Evolutionary conservation across 2,113 vertebrate genomes (phyloP), one percentile per base, ranked within the genome.

Genomic region (Muscicapa adusta): DNA sequence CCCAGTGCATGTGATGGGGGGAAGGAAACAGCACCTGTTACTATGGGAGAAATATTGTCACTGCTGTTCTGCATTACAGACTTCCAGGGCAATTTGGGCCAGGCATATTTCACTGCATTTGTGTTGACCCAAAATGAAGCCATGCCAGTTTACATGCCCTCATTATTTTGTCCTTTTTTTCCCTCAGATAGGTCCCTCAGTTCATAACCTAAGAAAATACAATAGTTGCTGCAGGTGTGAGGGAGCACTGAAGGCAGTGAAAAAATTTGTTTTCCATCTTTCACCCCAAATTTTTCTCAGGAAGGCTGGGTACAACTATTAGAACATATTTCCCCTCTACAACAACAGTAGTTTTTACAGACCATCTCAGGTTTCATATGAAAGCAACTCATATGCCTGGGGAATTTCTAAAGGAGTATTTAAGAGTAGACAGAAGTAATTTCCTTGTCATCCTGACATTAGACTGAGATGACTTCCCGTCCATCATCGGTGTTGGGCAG

Each of bases 1-100:
- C 67, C 67, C 54, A 45, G 0, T 78, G 3, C 47, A 70, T 38
- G 63, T 48, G 82, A 61, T 51, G 88, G 43, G 38, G 48, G 78
- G 74, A 58, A 84, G 72, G 78, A 65, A 89, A 58, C 36, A 62
- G 89, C 82, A 88, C 91, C 88, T 93, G 87, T 91, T 93, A 80
- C 67, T 76, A 1, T 26, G 47, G n/a, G 47, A 93, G 81, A 72
- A 88, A 77, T 26, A 78, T 7, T 88, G 71, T 67, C 5, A 1
- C 56, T 66, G 67, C 58, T 83, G 47, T 56, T 94, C 31, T 74
- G 56, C 47, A 8, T 74, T 77, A 85, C 82, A 89, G 78, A 73
- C 47, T 71, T 80, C 54, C 36, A 34, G 60, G 78, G 78, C 67
- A 47, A 43, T 73, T 60, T 83, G 57, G 60, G 63, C 51, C 78